Evolutionary conservation across 2,113 vertebrate genomes (phyloP).

Genomic region (Scytalopus superciliaris): DNA sequence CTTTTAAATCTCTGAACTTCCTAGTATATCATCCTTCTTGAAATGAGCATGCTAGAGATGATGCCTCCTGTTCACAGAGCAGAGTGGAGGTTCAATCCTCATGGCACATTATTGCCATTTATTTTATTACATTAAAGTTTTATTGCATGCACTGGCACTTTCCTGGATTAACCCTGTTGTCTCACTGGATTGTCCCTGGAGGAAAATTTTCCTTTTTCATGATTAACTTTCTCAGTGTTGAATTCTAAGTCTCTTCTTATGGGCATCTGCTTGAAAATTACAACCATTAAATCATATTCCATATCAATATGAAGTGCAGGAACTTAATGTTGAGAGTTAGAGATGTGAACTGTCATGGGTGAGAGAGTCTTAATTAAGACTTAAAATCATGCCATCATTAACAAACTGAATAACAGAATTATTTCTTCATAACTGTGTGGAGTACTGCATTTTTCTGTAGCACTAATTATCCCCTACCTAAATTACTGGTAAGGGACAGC

Average conservation of each 20-base stretch:
- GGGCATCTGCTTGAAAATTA: background rate
- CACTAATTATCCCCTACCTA: background rate
- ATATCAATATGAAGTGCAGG: background rate
- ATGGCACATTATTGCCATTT: background rate
- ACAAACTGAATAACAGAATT: background rate
- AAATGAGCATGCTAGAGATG: background rate
- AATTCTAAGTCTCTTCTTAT: background rate
- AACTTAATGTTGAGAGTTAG: background rate
- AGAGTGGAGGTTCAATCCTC: background rate
- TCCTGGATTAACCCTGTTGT: background rate
- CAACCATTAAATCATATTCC: background rate
- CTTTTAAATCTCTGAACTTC: background rate
- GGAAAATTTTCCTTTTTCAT: background rate
- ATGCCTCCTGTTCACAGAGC: rapidly evolving
- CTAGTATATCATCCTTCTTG: background rate
- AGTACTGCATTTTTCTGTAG: background rate
- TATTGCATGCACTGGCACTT: background rate
- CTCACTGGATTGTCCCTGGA: background rate
- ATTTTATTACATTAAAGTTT: background rate
- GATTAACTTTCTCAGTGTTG: background rate
- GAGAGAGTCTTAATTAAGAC: background rate
- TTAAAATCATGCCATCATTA: background rate
- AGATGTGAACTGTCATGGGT: background rate
- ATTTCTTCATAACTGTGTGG: background rate
- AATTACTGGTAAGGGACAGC: background rate